Percentiles rank a stretch among this genome's conserved stretches.
These are phyloP conservation scores for Drosophila borborema DNA, from an alignment of 2,888 invertebrate species.

Conservation along the genomic window DNA sequence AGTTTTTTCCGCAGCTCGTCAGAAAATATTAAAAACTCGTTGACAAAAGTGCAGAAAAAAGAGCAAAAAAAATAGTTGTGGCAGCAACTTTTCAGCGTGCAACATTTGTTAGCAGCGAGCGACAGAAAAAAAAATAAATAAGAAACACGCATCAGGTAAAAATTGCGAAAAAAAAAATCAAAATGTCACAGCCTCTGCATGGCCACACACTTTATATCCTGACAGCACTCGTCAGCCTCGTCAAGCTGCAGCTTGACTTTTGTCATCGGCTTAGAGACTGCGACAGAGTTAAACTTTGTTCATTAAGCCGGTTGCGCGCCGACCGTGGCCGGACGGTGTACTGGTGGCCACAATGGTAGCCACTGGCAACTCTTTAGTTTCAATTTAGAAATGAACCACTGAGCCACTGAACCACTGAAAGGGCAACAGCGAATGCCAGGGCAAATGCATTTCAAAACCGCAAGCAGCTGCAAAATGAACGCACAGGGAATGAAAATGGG, in stretches of 20 bases:
- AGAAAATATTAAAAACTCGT: constrained; percentile 47
- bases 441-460: constrained; percentile 55
- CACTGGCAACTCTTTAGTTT: constrained; percentile 55
- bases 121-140: constrained; percentile 2
- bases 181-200: not conserved
- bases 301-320: constrained; percentile 37
- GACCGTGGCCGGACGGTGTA: constrained; percentile 33
- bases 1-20: constrained; percentile 9
- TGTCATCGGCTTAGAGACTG: constrained; percentile 31
- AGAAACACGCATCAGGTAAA: constrained; percentile 17
- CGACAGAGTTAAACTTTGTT: constrained; percentile 39
- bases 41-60: constrained; percentile 33
- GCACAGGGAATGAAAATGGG: constrained; percentile 21
- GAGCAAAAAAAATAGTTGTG: constrained; percentile 4
- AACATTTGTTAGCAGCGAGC: constrained; percentile 28
- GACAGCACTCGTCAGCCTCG: constrained; percentile 34
- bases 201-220: constrained; percentile 13
- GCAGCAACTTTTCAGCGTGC: constrained; percentile 24
- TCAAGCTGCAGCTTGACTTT: constrained; percentile 28
- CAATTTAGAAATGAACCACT: constrained; percentile 63
- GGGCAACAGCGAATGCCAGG: constrained; percentile 34
- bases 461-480: constrained; percentile 57
- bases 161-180: constrained; percentile 11
- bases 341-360: constrained; percentile 52
- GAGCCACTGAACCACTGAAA: constrained; percentile 41